Percentiles rank a stretch among this genome's conserved stretches.
These are phyloP conservation scores for Sinohyriopsis cumingii DNA, from an alignment of 2,888 invertebrate species.

Conservation along the genomic window DNA sequence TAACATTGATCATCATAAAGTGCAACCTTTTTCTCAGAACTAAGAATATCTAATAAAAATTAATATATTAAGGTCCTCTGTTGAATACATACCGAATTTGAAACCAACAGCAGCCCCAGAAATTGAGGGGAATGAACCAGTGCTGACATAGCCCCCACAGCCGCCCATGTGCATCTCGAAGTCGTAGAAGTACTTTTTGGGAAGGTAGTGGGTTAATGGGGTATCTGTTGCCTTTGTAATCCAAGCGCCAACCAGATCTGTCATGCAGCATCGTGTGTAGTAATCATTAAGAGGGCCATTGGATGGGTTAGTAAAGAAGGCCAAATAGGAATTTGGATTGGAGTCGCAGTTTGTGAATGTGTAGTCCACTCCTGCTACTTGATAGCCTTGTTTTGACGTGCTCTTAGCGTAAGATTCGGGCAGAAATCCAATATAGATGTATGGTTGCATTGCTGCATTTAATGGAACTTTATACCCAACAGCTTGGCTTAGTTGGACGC, in stretches of 20 bases:
- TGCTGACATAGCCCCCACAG: neutral
- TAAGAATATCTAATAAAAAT: too few relatives aligned
- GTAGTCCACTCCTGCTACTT: conserved; percentile 1
- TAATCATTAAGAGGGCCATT: neutral
- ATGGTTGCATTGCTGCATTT: neutral
- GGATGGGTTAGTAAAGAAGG: conserved; percentile 1
- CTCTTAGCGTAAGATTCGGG: neutral
- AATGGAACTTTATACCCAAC: conserved; percentile 1
- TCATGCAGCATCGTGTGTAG: conserved; percentile 2
- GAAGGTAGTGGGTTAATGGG: neutral
- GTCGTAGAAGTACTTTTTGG: conserved; percentile 4
- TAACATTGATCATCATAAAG: too few relatives aligned
- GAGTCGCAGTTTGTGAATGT: conserved; percentile 5
- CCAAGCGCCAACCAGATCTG: neutral
- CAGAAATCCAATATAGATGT: conserved; percentile 7
- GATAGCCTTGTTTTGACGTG: conserved; percentile 3
- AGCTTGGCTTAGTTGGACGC: neutral
- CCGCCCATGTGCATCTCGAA: conserved; percentile 12
- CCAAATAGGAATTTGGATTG: conserved; percentile 7
- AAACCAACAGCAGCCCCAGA: conserved; percentile 6
- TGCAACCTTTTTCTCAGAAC: too few relatives aligned
- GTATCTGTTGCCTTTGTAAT: neutral
- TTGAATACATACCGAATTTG: neutral
- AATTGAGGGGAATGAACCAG: neutral
- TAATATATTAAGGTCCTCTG: too few relatives aligned